Conservation (phyloP, 2,797 vertebrate genomes). For the Crenichthys baileyi region DNA sequence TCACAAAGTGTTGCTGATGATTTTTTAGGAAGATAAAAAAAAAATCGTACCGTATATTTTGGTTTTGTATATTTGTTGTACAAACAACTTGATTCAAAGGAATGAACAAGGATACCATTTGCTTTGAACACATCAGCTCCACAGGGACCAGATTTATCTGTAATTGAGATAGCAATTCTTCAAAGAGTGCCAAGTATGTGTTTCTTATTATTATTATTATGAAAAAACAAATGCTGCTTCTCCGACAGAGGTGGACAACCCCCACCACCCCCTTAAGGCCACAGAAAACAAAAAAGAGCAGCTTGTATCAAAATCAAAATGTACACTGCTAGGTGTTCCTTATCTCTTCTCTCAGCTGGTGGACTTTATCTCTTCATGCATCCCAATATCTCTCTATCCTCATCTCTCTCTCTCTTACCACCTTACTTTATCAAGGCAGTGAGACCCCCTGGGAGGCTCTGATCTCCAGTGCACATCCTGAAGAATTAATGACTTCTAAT, state of each 20-base stretch:
- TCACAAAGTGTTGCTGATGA: neutral
- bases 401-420: conserved; percentile 4
- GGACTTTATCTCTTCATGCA: conserved; percentile 55
- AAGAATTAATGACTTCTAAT: conserved; percentile 88
- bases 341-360: conserved; percentile 18
- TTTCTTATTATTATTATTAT: conserved; percentile 21
- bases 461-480: conserved; percentile 83
- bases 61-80: conserved; percentile 7
- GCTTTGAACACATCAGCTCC: neutral
- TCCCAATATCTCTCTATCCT: conserved; percentile 22
- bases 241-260: conserved; percentile 19
- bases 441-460: conserved; percentile 78
- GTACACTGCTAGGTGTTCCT: conserved; percentile 20
- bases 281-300: conserved; percentile 39
- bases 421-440: conserved; percentile 63
- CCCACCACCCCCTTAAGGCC: conserved; percentile 32
- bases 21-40: neutral
- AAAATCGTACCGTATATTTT: conserved; percentile 1
- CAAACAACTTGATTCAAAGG: neutral
- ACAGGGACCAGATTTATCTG: neutral
- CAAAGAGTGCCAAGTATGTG: conserved; percentile 45
- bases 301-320: conserved; percentile 43
- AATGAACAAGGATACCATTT: too few species aligned
- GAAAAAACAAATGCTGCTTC: conserved; percentile 32
- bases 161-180: conserved; percentile 16